Evolutionary conservation across 1,140 invertebrate species (phyloP).

Genomic region (Daktulosphaira vitifoliae): DNA sequence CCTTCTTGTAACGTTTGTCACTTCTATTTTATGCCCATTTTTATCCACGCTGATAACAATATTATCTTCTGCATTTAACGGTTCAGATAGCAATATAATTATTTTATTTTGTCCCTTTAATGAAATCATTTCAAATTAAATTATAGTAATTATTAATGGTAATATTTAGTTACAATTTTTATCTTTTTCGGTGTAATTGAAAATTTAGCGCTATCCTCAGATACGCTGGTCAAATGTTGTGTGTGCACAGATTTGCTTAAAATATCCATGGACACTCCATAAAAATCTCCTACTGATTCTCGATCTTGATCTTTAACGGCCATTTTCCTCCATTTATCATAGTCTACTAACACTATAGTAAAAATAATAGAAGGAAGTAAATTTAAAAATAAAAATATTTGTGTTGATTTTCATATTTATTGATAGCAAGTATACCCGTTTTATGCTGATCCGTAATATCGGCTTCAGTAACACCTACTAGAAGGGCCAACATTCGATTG

Average conservation of each 20-base stretch:
- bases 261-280: conserved; percentile 65
- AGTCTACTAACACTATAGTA: conserved; percentile 40
- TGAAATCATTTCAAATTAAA: conserved; percentile 5
- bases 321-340: conserved; percentile 66
- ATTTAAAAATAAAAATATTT: neutral
- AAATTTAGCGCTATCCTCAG: conserved; percentile 56
- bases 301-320: conserved; percentile 68
- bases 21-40: conserved; percentile 65
- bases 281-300: conserved; percentile 67
- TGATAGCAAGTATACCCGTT: conserved; percentile 42
- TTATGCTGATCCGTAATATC: conserved; percentile 54
- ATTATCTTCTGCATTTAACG: conserved; percentile 60
- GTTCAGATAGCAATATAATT: conserved; percentile 67
- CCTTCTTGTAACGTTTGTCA: conserved; percentile 61
- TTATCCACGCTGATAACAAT: conserved; percentile 66
- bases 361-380: neutral
- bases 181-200: conserved; percentile 72
- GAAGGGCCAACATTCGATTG: conserved; percentile 58
- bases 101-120: conserved; percentile 69
- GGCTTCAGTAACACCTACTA: conserved; percentile 61
- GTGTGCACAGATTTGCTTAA: conserved; percentile 54
- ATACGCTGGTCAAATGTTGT: conserved; percentile 46
- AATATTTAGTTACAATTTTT: conserved; percentile 58
- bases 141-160: no score
- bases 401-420: no score